Base-by-base conservation (phyloP, 2,888 invertebrate genomes). In the Drosophila pegasa region DNA sequence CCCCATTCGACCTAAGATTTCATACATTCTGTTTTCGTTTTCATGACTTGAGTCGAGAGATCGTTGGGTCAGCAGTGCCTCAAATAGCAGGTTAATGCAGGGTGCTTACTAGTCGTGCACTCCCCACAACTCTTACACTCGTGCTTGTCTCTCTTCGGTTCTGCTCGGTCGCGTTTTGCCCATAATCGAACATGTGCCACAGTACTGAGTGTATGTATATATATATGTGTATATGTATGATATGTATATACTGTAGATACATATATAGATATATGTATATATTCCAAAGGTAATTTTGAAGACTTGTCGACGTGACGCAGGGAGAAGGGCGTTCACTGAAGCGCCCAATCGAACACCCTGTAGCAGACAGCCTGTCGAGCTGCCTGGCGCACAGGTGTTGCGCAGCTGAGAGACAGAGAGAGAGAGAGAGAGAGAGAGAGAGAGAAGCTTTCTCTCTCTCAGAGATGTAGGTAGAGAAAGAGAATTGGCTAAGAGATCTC, bases 121-220 rank as follows among this genome's bases (percentile, higher is more conserved):
- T 12, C 14, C 18, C 27, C 3, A 8, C 14, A 10, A 9, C 16
- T 33, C 37, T 35, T n/a, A 14, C 12, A n/a, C 2, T 33, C 18
- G 29, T 50, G 31, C 31, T 41, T 4, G n/a, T 33, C 35, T 50
- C 27, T 20, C 77, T 69, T 72, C 75, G 84, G 90, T 91, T 90
- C 89, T 89, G 91, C 88, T 90, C 89, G 90, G 90, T 80, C 86
- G 87, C 87, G 57, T 70, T 87, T 75, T 71, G 74, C 56, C 70
- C 72, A 78, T 75, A 81, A 88, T 79, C 72, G 83, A 78, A 78
- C 77, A 83, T 86, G 76, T 85, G 71, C 73, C 64, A 20, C 33
- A 5, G 25, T 43, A 33, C 43, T 16, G 1, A 5, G 62, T 14
- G 16, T 8, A 9, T 22, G 3, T 10, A 5, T 12, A 14, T 37